Conservation (phyloP, 2,888 invertebrate species). For the Amitus sp. region DNA sequence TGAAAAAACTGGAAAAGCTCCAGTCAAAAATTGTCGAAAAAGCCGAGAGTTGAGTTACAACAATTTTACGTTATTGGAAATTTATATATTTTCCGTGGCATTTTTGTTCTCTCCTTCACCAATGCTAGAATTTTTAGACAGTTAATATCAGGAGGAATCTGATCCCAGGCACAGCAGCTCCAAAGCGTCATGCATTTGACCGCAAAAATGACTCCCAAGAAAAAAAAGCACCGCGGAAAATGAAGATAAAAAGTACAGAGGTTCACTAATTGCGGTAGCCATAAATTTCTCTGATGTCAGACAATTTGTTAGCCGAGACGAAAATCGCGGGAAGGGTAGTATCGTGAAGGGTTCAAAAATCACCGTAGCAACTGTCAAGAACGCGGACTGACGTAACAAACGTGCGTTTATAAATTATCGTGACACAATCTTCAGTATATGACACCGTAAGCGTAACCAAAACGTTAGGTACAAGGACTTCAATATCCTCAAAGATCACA, state of each 20-base stretch:
- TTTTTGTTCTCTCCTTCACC: slow-evolving; percentile 15
- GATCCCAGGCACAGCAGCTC: slow-evolving; percentile 24
- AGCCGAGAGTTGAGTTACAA: too few species aligned
- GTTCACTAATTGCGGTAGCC: slow-evolving; percentile 53
- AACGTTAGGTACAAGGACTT: too few species aligned
- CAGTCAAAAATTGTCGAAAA: too few species aligned
- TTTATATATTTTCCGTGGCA: slow-evolving; percentile 33
- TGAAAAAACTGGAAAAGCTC: too few species aligned
- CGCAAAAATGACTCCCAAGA: slow-evolving; percentile 20
- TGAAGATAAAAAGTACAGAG: slow-evolving; percentile 27
- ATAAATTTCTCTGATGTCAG: slow-evolving; percentile 60
- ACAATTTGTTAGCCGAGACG: slow-evolving; percentile 45
- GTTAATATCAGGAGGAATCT: slow-evolving; percentile 34
- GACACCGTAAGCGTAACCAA: slow-evolving; percentile 13
- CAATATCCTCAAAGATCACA: too few species aligned
- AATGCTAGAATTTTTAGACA: slow-evolving; percentile 28
- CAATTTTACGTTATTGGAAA: slow-evolving; percentile 2
- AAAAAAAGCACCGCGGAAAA: slow-evolving; percentile 32
- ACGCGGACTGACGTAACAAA: slow-evolving; percentile 21
- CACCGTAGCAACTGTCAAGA: slow-evolving; percentile 12
- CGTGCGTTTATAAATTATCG: too few species aligned
- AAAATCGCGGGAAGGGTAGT: slow-evolving; percentile 43
- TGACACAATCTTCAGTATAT: too few species aligned
- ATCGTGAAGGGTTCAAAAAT: slow-evolving; percentile 19
- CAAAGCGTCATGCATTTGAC: slow-evolving; percentile 25